Percentiles rank a stretch among this genome's conserved stretches.
Evolutionary conservation across 2,113 vertebrate species (phyloP).

Genomic region (Rhinichthys klamathensis): DNA sequence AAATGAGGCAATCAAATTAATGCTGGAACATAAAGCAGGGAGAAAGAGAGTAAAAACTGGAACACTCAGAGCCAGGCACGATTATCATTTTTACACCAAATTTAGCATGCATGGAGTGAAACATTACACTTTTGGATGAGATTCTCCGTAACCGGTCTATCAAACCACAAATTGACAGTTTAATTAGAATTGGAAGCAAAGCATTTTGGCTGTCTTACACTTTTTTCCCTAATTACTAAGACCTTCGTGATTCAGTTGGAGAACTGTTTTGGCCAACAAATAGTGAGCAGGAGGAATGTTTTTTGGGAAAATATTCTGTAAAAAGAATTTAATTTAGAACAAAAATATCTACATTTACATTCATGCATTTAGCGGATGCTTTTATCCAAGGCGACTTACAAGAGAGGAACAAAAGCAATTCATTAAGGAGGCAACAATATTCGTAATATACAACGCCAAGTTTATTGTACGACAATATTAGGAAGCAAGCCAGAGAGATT

Average conservation of each 20-base stretch:
- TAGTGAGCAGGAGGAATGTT: background rate
- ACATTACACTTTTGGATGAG: conserved; percentile 5
- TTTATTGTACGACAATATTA: too few species aligned
- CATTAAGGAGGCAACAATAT: too few species aligned
- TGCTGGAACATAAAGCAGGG: conserved; percentile 64
- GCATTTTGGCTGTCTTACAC: background rate
- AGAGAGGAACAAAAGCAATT: too few species aligned
- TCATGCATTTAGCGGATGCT: too few species aligned
- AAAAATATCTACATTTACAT: too few species aligned
- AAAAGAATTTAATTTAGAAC: background rate
- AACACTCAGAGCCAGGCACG: conserved; percentile 16
- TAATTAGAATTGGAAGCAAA: background rate
- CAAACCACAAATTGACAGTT: conserved; percentile 20
- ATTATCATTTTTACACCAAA: conserved; percentile 34
- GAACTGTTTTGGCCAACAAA: conserved; percentile 16
- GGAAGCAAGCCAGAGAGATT: too few species aligned
- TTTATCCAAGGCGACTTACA: too few species aligned
- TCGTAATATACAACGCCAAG: too few species aligned
- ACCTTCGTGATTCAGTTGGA: background rate
- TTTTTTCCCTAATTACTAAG: conserved; percentile 2
- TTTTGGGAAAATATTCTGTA: background rate
- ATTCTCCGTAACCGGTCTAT: background rate
- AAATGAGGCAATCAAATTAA: conserved; percentile 57
- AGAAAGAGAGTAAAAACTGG: conserved; percentile 57
- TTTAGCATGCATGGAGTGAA: conserved; percentile 30